phyloP scores from a whole-genome alignment of 2,113 vertebrate species.

The Hemibagrus wyckioides region DNA sequence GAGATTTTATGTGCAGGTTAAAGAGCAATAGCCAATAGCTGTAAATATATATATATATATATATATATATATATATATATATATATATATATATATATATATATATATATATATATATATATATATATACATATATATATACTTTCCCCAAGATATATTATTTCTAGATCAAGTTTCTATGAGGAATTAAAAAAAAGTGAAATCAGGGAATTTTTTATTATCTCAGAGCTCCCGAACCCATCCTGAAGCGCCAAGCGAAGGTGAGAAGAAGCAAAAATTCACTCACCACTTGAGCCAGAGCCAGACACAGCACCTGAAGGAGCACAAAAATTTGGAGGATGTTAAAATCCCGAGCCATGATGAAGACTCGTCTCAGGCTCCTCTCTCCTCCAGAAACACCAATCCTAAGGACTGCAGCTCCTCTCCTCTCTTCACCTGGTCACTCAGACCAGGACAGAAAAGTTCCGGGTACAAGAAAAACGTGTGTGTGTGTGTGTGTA shows the following conservation, averaged over 20 bases:
- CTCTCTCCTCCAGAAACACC: constrained; percentile 63
- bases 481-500: constrained; percentile 25
- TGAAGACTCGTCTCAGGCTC: constrained; percentile 58
- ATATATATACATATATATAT: too few relatives aligned
- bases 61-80: too few relatives aligned
- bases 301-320: constrained; percentile 81
- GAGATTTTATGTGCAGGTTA: not conserved
- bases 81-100: too few relatives aligned
- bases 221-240: constrained; percentile 31
- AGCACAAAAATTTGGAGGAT: constrained; percentile 74
- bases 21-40: not conserved
- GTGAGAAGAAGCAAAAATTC: constrained; percentile 32
- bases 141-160: not conserved
- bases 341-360: constrained; percentile 76
- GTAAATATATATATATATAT: too few relatives aligned
- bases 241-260: constrained; percentile 9
- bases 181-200: not conserved
- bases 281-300: constrained; percentile 93
- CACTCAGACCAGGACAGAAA: constrained; percentile 57
- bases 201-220: too few relatives aligned
- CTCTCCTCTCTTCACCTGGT: constrained; percentile 61
- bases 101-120: too few relatives aligned
- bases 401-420: constrained; percentile 65
- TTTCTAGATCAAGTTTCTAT: not conserved
- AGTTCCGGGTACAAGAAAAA: constrained; percentile 37